These are phyloP conservation scores for Arremon aurantiirostris DNA, from an alignment of 2,797 vertebrate species.

Conservation along the genomic window DNA sequence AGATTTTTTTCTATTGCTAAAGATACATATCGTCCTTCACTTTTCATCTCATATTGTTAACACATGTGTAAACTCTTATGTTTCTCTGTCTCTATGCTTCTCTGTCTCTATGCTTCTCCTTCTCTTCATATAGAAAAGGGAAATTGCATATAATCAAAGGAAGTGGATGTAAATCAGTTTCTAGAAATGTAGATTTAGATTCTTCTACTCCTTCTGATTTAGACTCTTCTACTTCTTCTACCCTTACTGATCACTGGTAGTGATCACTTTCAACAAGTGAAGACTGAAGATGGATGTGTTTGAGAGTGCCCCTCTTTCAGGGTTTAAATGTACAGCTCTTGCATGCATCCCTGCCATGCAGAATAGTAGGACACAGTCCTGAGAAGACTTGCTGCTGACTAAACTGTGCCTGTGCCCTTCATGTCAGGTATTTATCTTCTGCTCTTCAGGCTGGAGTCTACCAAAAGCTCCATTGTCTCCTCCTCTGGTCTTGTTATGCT, in stretches of 20 bases:
- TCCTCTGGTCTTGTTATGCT: neutral
- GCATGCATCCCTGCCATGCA: neutral
- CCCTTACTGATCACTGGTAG: neutral
- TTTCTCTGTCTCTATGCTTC: neutral
- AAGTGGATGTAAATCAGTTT: neutral
- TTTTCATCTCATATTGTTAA: neutral
- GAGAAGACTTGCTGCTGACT: neutral
- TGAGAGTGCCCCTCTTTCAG: neutral
- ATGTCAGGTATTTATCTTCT: neutral
- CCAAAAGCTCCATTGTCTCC: neutral
- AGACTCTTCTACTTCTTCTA: neutral
- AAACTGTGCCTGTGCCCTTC: neutral
- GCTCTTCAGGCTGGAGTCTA: neutral
- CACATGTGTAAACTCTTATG: neutral
- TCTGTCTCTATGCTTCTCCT: neutral
- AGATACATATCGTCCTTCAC: neutral
- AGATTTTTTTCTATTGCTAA: neutral
- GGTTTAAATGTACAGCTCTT: neutral
- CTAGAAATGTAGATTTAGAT: neutral
- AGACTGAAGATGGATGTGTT: neutral
- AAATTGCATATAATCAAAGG: neutral
- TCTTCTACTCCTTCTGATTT: neutral
- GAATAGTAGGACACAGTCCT: neutral
- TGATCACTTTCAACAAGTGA: neutral
- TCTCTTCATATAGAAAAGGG: neutral